These are phyloP conservation scores for Rhombomys opimus DNA, from an alignment of 2,113 vertebrate species.

Conservation along the genomic window DNA sequence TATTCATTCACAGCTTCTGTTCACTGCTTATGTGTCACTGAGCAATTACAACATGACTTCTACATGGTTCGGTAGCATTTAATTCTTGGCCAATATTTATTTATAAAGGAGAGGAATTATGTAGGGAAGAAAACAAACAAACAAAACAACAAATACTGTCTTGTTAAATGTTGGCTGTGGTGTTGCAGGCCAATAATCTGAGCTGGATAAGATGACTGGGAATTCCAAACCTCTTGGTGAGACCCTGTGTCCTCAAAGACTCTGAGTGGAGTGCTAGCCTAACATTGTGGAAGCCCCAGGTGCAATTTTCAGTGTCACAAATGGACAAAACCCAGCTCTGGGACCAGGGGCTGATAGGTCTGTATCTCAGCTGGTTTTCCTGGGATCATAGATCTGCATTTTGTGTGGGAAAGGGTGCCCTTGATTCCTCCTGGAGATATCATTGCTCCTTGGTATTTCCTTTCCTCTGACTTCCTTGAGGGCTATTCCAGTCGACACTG, in stretches of 20 bases:
- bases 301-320: neutral
- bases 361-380: neutral
- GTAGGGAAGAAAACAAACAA: neutral
- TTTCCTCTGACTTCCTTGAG: neutral
- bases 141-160: neutral
- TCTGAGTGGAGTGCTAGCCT: neutral
- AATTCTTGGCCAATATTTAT: neutral
- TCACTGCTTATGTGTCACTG: neutral
- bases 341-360: too few relatives aligned
- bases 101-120: neutral
- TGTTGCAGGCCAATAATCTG: neutral
- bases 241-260: neutral
- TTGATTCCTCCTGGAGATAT: neutral
- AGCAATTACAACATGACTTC: neutral
- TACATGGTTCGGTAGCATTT: neutral
- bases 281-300: neutral
- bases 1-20: neutral
- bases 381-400: neutral
- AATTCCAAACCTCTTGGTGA: neutral
- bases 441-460: neutral
- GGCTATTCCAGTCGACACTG: neutral
- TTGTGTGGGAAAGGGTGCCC: neutral
- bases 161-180: neutral
- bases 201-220: neutral
- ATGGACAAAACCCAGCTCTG: neutral